Conservation (phyloP, 1,140 invertebrate species). For the Pissodes strobi region DNA sequence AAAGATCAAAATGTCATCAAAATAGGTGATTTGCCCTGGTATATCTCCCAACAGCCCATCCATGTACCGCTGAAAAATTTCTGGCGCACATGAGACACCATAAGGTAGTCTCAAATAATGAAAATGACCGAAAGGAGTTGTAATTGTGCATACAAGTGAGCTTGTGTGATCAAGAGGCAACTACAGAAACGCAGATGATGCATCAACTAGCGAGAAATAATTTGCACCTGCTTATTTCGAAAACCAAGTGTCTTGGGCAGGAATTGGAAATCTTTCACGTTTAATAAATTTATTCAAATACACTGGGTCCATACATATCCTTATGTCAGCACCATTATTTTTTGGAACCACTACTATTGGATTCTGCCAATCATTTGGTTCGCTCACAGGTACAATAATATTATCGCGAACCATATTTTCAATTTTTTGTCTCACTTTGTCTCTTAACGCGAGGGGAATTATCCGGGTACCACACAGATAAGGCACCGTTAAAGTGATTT, state of each 20-base stretch:
- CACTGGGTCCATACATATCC: slow-evolving; percentile 15
- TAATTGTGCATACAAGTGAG: slow-evolving; percentile 10
- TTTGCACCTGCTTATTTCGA: slow-evolving; percentile 12
- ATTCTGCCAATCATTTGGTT: too few relatives aligned
- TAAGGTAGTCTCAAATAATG: slow-evolving; percentile 5
- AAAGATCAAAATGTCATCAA: slow-evolving; percentile 1
- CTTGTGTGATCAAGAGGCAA: slow-evolving; percentile 5
- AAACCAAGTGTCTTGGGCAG: slow-evolving; percentile 15
- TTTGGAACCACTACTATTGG: too few relatives aligned
- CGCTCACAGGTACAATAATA: too few relatives aligned
- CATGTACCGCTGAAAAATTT: slow-evolving; percentile 12
- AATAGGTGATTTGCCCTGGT: background rate
- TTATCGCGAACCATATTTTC: too few relatives aligned
- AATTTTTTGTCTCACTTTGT: too few relatives aligned
- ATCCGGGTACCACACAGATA: too few relatives aligned
- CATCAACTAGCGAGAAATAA: slow-evolving; percentile 26
- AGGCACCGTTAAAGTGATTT: too few relatives aligned
- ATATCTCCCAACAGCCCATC: background rate
- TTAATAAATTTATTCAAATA: slow-evolving; percentile 21
- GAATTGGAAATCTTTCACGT: too few relatives aligned
- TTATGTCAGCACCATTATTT: too few relatives aligned
- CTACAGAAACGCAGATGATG: slow-evolving; percentile 7
- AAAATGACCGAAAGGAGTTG: slow-evolving; percentile 8
- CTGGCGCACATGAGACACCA: slow-evolving; percentile 4
- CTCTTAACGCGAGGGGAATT: too few relatives aligned